Conservation (phyloP, 2,888 invertebrate genomes). For the Amaurobius ferox region DNA sequence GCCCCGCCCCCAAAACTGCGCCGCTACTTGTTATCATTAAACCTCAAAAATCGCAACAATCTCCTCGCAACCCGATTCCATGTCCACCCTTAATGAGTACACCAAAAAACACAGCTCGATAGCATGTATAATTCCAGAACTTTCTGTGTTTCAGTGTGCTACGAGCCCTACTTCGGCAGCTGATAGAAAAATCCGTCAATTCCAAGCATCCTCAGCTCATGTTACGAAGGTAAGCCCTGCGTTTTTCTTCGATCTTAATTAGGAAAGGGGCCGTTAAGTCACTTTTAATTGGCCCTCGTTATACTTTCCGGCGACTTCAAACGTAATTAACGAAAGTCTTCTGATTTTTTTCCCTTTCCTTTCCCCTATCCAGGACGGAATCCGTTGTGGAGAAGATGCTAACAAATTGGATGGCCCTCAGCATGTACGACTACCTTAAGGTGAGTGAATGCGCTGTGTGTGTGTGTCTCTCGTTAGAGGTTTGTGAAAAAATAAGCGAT, state of each 20-base stretch:
- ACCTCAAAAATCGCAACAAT: not conserved
- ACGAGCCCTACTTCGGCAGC: slow-evolving; percentile 79
- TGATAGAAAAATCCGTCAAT: slow-evolving; percentile 95
- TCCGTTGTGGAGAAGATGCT: slow-evolving; percentile 98
- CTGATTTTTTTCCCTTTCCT: slow-evolving; percentile 22
- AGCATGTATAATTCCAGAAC: slow-evolving; percentile 12
- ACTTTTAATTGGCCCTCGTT: slow-evolving; percentile 70
- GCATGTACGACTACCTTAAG: slow-evolving; percentile 87
- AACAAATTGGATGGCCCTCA: slow-evolving; percentile 96
- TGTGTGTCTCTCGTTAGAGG: slow-evolving; percentile 19
- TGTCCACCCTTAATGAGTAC: slow-evolving; percentile 21
- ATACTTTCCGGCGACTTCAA: slow-evolving; percentile 68
- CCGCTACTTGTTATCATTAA: not conserved
- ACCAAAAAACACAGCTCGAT: not conserved
- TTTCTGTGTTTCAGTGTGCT: slow-evolving; percentile 46
- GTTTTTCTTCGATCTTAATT: slow-evolving; percentile 64
- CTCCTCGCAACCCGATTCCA: slow-evolving; percentile 73
- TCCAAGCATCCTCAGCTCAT: slow-evolving; percentile 96
- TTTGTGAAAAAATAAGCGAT: not conserved
- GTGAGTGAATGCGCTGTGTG: slow-evolving; percentile 65
- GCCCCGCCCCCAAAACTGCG: not conserved
- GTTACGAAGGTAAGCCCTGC: slow-evolving; percentile 82
- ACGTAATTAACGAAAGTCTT: slow-evolving; percentile 65
- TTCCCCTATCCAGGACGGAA: slow-evolving; percentile 83
- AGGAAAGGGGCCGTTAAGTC: slow-evolving; percentile 62